Evolutionary conservation across 2,113 vertebrate species (phyloP).

Genomic region (Aix galericulata): DNA sequence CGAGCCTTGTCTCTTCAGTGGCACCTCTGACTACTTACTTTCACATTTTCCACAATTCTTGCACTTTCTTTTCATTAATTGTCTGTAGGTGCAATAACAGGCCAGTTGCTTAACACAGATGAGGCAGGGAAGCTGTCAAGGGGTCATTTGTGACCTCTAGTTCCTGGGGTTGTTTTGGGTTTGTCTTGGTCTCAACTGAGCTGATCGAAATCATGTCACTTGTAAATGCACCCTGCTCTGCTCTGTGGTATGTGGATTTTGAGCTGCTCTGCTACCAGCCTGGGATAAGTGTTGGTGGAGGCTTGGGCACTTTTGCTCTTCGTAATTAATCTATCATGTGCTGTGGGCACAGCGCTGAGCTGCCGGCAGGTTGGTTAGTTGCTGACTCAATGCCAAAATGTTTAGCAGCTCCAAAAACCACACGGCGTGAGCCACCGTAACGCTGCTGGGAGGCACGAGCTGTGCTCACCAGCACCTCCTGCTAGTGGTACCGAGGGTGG

Average conservation of each 20-base stretch:
- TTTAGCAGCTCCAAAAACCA: neutral
- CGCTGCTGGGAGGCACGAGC: neutral
- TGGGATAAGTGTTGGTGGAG: rapidly evolving
- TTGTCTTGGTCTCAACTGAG: neutral
- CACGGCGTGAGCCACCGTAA: neutral
- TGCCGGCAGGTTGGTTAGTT: neutral
- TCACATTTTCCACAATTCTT: neutral
- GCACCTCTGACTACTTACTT: neutral
- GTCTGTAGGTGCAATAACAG: neutral
- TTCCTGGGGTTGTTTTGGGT: neutral
- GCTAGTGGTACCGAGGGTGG: rapidly evolving
- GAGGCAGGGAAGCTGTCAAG: neutral
- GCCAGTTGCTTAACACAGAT: neutral
- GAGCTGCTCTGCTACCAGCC: neutral
- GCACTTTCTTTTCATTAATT: neutral
- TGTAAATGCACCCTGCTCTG: neutral
- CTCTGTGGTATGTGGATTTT: rapidly evolving
- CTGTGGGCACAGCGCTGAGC: neutral
- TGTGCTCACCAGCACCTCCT: neutral
- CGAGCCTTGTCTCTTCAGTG: neutral
- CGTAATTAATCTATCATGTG: rapidly evolving
- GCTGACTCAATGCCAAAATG: neutral
- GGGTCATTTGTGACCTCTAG: neutral
- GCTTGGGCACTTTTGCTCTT: neutral
- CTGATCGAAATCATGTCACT: neutral